phyloP scores from a whole-genome alignment of 2,888 invertebrate genomes.

The Pachliopta kotzebuea region DNA sequence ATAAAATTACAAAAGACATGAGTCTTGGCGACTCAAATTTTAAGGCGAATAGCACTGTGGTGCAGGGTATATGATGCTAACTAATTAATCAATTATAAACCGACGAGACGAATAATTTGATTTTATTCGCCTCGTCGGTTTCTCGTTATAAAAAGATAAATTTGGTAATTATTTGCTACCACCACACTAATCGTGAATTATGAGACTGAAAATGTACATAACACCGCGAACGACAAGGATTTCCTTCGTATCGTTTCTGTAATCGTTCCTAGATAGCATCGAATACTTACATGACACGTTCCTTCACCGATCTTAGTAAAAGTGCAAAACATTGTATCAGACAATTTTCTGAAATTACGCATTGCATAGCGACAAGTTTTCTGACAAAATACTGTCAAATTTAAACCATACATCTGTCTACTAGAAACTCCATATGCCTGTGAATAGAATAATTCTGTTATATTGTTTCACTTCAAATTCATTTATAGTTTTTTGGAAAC shows the following conservation, averaged over 20 bases:
- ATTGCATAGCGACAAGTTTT: constrained; percentile 62
- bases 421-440: constrained; percentile 58
- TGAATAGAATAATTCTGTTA: constrained; percentile 30
- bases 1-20: too few relatives aligned
- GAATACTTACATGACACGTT: constrained; percentile 64
- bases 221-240: too few relatives aligned
- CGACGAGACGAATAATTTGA: too few relatives aligned
- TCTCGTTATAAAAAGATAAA: too few relatives aligned
- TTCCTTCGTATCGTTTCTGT: not conserved
- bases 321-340: constrained; percentile 66
- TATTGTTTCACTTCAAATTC: not conserved
- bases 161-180: too few relatives aligned
- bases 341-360: constrained; percentile 58
- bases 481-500: not conserved
- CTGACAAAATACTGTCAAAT: constrained; percentile 62
- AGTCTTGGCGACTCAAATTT: too few relatives aligned
- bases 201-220: too few relatives aligned
- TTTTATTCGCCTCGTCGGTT: too few relatives aligned
- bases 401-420: constrained; percentile 50
- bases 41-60: too few relatives aligned
- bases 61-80: too few relatives aligned
- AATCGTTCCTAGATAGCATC: not conserved
- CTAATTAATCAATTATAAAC: too few relatives aligned
- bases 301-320: constrained; percentile 65
- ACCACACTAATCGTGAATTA: too few relatives aligned